phyloP scores from a whole-genome alignment of 2,113 vertebrate species.

The Gymnorhina tibicen region DNA sequence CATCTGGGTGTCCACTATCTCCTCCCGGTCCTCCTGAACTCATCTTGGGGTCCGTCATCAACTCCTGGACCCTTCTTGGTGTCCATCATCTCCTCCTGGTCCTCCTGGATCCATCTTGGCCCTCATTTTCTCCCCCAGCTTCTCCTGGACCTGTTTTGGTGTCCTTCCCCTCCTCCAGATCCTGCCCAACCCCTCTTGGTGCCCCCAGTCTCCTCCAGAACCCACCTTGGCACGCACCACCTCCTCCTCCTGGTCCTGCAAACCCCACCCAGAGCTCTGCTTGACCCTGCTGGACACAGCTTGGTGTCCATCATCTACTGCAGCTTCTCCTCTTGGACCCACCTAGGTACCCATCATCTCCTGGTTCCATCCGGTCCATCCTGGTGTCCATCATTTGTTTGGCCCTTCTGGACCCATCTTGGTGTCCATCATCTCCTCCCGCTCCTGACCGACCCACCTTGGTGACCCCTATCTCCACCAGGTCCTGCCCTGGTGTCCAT shows the following conservation, averaged over 20 bases:
- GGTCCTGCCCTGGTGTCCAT: background rate
- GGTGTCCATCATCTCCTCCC: background rate
- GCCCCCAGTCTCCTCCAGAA: too few species aligned
- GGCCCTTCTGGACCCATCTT: too few species aligned
- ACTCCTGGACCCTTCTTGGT: background rate
- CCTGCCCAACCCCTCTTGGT: background rate
- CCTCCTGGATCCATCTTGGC: background rate
- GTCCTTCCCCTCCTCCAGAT: background rate
- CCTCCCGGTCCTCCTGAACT: background rate
- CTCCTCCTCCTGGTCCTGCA: background rate
- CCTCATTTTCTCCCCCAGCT: background rate
- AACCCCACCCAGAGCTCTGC: background rate
- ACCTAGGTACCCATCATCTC: background rate
- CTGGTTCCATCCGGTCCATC: rapidly evolving
- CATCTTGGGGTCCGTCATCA: too few species aligned
- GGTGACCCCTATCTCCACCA: too few species aligned
- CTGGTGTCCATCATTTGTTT: background rate
- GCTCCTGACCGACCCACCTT: too few species aligned
- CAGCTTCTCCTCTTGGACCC: background rate
- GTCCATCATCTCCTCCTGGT: background rate
- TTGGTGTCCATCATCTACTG: background rate
- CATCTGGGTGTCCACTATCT: background rate
- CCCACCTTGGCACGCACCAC: background rate
- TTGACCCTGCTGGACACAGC: background rate
- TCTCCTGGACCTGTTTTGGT: background rate